Evolutionary conservation across 2,113 vertebrate species (phyloP), one percentile per base, ranked within the genome.

Genomic region (Scomber colias): DNA sequence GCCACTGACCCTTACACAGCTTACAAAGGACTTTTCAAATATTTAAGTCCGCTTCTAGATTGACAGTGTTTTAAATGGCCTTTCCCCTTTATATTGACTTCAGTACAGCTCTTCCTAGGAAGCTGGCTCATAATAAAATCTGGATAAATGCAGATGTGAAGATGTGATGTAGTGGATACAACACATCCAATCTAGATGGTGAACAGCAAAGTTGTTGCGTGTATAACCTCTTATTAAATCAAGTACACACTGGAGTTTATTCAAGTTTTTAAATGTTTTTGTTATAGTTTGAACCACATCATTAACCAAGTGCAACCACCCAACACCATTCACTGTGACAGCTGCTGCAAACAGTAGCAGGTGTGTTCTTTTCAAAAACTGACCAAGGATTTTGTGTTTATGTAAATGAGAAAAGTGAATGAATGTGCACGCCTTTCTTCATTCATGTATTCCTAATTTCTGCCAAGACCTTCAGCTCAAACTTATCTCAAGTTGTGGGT

Each of bases 241-340:
- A 35, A 40, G 9, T 40, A 40, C 35, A 40, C 9, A 40, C 31
- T 35, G 31, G 31, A 27, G 24, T 27, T 27, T 27, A 27, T 7
- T 35, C 31, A 35, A 35, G 7, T 35, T 35, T 35, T 35, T 35
- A 8, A 35, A 35, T 5, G 4, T 16, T 66, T 19, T 40, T 24
- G 11, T 70, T 16, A 60, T 19, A 21, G 53, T 54, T 49, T 67
- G 50, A 62, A 72, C 60, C 56, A 66, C 83, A 81, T 73, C 68
- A 68, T 68, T n/a, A 77, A 55, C 24, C n/a, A 3, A 35, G 44
- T 11, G 21, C 54, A 44, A 68, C 75, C 31, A 66, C 24, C 35
- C 44, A 21, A 12, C 27, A 74, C n/a, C 21, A 3, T 48, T 54
- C 13, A 27, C 11, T 27, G 51, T 35, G 24, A n/a, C 14, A 10